Base-by-base conservation (phyloP, 1,140 invertebrate genomes). In the Drosophila oshimai region DNA sequence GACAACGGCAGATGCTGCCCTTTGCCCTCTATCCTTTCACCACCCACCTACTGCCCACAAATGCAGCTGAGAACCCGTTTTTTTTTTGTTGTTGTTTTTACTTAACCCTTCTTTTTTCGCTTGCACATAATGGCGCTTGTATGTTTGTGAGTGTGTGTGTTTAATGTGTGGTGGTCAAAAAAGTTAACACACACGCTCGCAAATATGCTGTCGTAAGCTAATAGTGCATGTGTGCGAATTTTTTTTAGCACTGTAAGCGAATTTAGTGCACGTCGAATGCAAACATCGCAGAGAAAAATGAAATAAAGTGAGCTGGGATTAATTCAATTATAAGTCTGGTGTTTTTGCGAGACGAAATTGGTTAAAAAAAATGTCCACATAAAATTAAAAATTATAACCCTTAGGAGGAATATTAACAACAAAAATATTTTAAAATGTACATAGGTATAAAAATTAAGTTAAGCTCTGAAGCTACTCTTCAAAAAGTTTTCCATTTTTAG, bases 1-100 rank as follows among this genome's bases (percentile, higher is more conserved):
- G 64, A 34, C 51, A 69, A 55, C 50, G 69, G 36, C 62, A 54
- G 34, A 65, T 57, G 61, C 26, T 57, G 57, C 36, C 64, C 64
- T 47, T 29, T 26, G 42, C 24, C 51, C 60, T 22, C 54, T 24
- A 44, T 22, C 22, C 10, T n/a, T 13, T 2, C 37, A 7, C 17
- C 7, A n/a, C 6, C 22, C 36, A 31, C 12, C 28, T 10, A 17
- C 10, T 24, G 53, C 53, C 29, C 47, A 54, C 15, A 51, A 76
- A 77, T 76, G 74, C 58, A 62, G 58, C 58, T 45, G 53, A 44
- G 37, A 42, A 15, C 18, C 36, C n/a, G 2, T 68, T 7, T 37
- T 45, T 37, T 45, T 22, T 70, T 74, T 57, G 18, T 34, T 58
- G 12, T 54, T 61, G 5, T 46, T 58, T 26, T 10, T 55, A 15